Evolutionary conservation across 2,888 invertebrate genomes (phyloP).

Genomic region (Mythimna impura): DNA sequence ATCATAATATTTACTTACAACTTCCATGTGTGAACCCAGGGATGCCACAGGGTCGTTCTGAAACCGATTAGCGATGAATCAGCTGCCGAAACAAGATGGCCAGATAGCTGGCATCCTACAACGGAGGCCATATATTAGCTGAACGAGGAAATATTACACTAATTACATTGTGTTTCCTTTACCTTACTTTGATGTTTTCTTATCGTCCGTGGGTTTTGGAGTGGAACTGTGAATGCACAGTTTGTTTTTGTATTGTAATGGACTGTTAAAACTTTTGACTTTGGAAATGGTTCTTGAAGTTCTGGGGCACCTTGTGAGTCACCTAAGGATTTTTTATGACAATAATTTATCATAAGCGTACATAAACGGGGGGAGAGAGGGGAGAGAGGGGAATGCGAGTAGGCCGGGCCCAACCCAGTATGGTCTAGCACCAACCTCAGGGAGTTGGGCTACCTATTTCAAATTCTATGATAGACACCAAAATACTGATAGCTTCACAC

Average conservation of each 20-base stretch:
- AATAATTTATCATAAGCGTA: too few relatives aligned
- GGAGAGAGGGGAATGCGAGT: too few relatives aligned
- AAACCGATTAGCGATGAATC: conserved; percentile 48
- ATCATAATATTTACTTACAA: conserved; percentile 52
- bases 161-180: conserved; percentile 58
- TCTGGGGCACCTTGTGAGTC: conserved; percentile 10
- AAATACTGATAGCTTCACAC: too few relatives aligned
- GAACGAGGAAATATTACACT: conserved; percentile 55
- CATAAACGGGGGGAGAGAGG: too few relatives aligned
- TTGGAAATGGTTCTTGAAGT: conserved; percentile 18
- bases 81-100: conserved; percentile 38
- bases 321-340: too few relatives aligned
- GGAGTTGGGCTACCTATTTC: too few relatives aligned
- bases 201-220: conserved; percentile 57
- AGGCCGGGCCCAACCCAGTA: too few relatives aligned
- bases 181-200: conserved; percentile 43
- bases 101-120: conserved; percentile 38
- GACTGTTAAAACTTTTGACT: conserved; percentile 16
- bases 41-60: conserved; percentile 42
- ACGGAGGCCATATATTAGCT: conserved; percentile 55
- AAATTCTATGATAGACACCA: too few relatives aligned
- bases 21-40: conserved; percentile 38
- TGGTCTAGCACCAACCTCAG: too few relatives aligned
- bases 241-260: conserved; percentile 10
- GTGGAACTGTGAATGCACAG: conserved; percentile 56